phyloP scores from a whole-genome alignment of 2,113 vertebrate species.

The Hoplias malabaricus region DNA sequence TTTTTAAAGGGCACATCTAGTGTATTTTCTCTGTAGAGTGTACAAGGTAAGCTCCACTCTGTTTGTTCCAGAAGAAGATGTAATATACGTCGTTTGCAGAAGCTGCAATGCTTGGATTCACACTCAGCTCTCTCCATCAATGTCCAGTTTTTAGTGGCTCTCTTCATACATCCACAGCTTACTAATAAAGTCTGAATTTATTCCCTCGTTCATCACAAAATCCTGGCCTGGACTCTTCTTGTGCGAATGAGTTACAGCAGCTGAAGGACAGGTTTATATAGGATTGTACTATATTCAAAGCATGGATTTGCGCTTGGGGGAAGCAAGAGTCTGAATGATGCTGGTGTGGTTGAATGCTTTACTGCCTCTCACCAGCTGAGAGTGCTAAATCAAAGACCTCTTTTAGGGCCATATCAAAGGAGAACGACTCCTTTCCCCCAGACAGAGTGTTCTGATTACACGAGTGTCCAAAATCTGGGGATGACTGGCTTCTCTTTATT shows the following conservation, averaged over 20 bases:
- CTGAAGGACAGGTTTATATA: not conserved
- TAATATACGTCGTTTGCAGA: not conserved
- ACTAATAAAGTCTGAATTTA: conserved; percentile 8
- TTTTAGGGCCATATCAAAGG: conserved; percentile 9
- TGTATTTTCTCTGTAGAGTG: too few relatives aligned
- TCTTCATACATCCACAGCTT: not conserved
- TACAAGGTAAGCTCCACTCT: too few relatives aligned
- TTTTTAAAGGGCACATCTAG: too few relatives aligned
- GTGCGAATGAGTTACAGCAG: not conserved
- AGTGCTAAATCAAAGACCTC: conserved; percentile 7
- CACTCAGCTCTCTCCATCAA: not conserved
- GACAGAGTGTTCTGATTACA: conserved; percentile 20
- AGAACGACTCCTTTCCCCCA: not conserved
- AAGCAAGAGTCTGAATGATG: not conserved
- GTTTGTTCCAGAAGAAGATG: not conserved
- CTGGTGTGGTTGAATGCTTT: not conserved
- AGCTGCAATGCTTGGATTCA: not conserved
- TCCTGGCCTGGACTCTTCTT: not conserved
- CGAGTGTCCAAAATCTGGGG: not conserved
- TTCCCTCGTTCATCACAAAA: not conserved
- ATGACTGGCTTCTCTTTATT: not conserved
- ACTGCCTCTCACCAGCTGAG: not conserved
- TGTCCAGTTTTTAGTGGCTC: not conserved
- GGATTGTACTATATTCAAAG: not conserved
- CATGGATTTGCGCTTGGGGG: not conserved